phyloP scores from a whole-genome alignment of 1,140 invertebrate species.

The Mylabris phalerata region DNA sequence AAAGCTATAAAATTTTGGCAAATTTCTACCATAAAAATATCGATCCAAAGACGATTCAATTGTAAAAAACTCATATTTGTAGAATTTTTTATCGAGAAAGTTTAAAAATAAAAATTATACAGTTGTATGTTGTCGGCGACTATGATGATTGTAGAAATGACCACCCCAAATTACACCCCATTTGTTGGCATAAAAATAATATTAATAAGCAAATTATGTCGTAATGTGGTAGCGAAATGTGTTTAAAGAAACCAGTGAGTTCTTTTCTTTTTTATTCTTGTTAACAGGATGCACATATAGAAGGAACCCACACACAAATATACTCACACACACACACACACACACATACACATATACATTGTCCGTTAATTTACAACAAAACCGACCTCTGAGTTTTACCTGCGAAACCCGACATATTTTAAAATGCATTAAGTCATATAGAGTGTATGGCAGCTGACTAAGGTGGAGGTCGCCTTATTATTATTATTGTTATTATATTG shows the following conservation, averaged over 20 bases:
- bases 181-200: constrained; percentile 11
- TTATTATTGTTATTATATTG: constrained; percentile 13
- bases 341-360: no score
- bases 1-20: no score
- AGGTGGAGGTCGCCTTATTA: constrained; percentile 1
- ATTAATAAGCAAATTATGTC: constrained; percentile 19
- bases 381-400: constrained; percentile 9
- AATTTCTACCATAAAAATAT: no score
- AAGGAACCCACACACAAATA: not conserved
- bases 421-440: constrained; percentile 25
- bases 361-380: constrained; percentile 15
- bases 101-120: no score
- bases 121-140: no score
- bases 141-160: no score
- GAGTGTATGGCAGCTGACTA: constrained; percentile 17
- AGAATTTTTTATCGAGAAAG: no score
- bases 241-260: constrained; percentile 18
- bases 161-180: not conserved
- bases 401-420: constrained; percentile 21
- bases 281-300: constrained; percentile 2
- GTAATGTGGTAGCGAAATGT: constrained; percentile 19
- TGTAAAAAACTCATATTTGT: no score
- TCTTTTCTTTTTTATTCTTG: not conserved
- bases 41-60: no score
- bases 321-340: no score